Evolutionary conservation across 2,888 invertebrate genomes (phyloP), one percentile per base, ranked within the genome.

Genomic region (Xiphydria camelus): DNA sequence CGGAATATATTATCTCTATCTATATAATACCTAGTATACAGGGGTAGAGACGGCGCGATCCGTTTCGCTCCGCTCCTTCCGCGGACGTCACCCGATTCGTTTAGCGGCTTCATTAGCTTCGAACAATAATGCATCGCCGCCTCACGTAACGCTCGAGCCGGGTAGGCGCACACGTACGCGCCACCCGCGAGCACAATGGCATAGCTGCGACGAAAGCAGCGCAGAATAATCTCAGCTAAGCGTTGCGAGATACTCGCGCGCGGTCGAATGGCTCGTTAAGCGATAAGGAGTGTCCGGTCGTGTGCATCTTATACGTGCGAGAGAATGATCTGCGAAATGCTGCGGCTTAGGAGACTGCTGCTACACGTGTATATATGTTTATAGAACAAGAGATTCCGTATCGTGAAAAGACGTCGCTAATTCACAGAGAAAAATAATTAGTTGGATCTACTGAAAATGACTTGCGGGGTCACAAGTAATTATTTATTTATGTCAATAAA

Each of bases 131-230:
- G 31, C 31, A 29, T 29, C n/a, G n/a, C n/a, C n/a, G n/a, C n/a
- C 31, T 23, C 31, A 35, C 46, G 43, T 43, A 35, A n/a, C n/a
- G n/a, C n/a, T n/a, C n/a, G n/a, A n/a, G n/a, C n/a, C n/a, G n/a
- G n/a, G n/a, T 10, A 36, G 15, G 15, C 15, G 29, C 29, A 29
- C n/a, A n/a, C n/a, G 15, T 29, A 29, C 12, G 12, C 29, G 15
- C 12, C 29, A 51, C 39, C 37, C 25, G 34, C 38, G 44, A 39
- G 49, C 49, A 57, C 55, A 58, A 58, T 55, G 49, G 51, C 50
- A 57, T 59, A 50, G 45, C 52, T 57, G 50, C 45, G 56, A 60
- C 46, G 62, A 65, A 62, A 64, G 61, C 48, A 47, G 52, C 41
- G 37, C 41, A 57, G n/a, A n/a, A n/a, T 57, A 48, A 62, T 54